Base-by-base conservation (phyloP, 1,140 invertebrate species). In the Magallana ariakensis region DNA sequence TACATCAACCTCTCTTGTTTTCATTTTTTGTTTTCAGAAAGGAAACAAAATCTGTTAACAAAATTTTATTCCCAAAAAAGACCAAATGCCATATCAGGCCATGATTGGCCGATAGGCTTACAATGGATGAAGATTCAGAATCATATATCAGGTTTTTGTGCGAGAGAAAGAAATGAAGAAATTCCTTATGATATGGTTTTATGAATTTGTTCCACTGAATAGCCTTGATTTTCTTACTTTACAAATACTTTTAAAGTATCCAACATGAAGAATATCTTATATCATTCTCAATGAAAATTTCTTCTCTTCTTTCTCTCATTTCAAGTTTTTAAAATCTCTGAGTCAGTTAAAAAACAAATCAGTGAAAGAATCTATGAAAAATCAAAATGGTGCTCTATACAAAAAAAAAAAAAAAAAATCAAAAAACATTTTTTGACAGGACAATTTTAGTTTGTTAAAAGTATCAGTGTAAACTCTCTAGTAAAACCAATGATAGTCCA, bases 11-110 rank as follows among this genome's bases (percentile, higher is more conserved):
- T 82, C 19, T 82, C 46, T 81, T 46, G 46, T 82, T 62, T 6
- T 26, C 1, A 26, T 33, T 6, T n/a, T 9, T 55, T 54, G 19
- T 16, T 26, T n/a, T 82, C 15, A 82, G 15, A 26, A 82, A 82
- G 80, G 54, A 56, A 82, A 82, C 46, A 82, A 56, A 82, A 56
- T 55, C n/a, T 82, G 46, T 54, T 82, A 82, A 82, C 80, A 82
- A 82, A 82, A 82, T 82, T 82, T 82, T 82, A 82, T 82, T 82
- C 80, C 80, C 80, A 56, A 82, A 55, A 56, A 54, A 82, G 54
- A 82, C 46, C 13, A 82, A 82, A 54, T 55, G 19, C 46, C 80
- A 26, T 9, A 26, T 75, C 66, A 75, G 6, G 15, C 22, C 22
- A 33, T 70, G 9, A 75, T 19, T 26, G 22, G 66, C 33, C 10